Evolutionary conservation across 2,797 vertebrate species (phyloP).

Genomic region (Chiroxiphia lanceolata): DNA sequence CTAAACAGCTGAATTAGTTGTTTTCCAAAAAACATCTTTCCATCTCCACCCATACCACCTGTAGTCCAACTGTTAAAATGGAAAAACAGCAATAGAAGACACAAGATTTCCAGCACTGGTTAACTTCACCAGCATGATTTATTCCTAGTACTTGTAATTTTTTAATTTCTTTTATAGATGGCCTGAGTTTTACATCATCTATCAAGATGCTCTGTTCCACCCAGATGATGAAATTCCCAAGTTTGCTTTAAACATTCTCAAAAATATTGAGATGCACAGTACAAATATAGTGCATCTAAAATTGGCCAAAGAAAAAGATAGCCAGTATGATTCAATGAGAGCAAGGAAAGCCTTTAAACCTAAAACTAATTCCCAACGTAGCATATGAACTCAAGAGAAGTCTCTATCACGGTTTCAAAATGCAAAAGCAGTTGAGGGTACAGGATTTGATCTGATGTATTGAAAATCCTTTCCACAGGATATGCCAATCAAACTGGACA

Average conservation of each 20-base stretch:
- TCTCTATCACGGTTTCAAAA: background rate
- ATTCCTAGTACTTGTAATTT: background rate
- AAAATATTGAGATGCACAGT: background rate
- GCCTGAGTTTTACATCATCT: background rate
- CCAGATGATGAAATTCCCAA: background rate
- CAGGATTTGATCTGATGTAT: background rate
- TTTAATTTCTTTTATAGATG: background rate
- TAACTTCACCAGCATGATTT: slow-evolving; percentile 24
- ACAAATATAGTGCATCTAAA: background rate
- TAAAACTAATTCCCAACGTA: background rate
- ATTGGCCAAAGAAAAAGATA: background rate
- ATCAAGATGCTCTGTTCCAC: background rate
- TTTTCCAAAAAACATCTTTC: slow-evolving; percentile 14
- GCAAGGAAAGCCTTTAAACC: background rate
- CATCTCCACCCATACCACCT: background rate
- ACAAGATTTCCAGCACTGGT: background rate
- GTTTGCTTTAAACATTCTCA: background rate
- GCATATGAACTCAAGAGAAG: background rate
- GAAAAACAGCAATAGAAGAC: background rate
- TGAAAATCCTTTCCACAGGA: slow-evolving; percentile 1
- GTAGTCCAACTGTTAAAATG: slow-evolving; percentile 14
- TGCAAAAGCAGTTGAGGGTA: background rate
- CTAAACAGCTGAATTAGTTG: slow-evolving; percentile 18
- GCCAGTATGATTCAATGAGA: background rate
- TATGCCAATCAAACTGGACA: slow-evolving; percentile 38